phyloP scores from a whole-genome alignment of 2,888 invertebrate species.

The Ormyrus nitidulus region DNA sequence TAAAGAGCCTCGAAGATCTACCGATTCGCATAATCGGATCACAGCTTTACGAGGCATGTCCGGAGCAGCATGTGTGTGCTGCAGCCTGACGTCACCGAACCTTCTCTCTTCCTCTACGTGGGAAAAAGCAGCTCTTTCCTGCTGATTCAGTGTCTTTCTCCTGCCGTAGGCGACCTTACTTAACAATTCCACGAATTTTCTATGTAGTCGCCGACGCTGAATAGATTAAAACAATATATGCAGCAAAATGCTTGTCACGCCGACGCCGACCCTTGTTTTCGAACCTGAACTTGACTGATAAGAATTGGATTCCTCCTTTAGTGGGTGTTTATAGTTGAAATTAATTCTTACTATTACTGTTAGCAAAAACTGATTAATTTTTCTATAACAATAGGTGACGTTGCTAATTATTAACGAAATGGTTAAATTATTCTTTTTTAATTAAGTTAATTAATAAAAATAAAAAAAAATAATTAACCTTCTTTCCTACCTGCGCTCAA shows the following conservation, averaged over 20 bases:
- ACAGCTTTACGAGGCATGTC: constrained; percentile 49
- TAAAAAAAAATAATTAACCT: neutral
- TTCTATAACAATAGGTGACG: too few relatives aligned
- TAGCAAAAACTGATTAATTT: too few relatives aligned
- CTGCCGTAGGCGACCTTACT: neutral
- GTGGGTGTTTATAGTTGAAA: too few relatives aligned
- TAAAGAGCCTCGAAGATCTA: constrained; percentile 39
- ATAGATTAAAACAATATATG: neutral
- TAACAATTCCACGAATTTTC: constrained; percentile 17
- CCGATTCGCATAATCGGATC: constrained; percentile 54
- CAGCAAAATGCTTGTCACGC: too few relatives aligned
- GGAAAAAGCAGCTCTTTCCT: constrained; percentile 31
- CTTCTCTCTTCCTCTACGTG: constrained; percentile 4
- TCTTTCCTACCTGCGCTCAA: too few relatives aligned
- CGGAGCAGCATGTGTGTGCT: constrained; percentile 31
- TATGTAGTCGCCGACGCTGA: neutral
- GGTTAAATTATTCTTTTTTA: too few relatives aligned
- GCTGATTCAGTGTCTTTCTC: constrained; percentile 33
- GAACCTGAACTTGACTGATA: too few relatives aligned
- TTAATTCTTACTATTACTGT: neutral
- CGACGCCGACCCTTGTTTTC: too few relatives aligned
- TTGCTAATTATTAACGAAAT: neutral
- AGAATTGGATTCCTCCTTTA: too few relatives aligned
- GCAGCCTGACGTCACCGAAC: constrained; percentile 24
- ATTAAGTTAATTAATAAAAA: neutral